Evolutionary conservation across 2,888 invertebrate species (phyloP), one percentile per base, ranked within the genome.

Genomic region (Dioctria rufipes): DNA sequence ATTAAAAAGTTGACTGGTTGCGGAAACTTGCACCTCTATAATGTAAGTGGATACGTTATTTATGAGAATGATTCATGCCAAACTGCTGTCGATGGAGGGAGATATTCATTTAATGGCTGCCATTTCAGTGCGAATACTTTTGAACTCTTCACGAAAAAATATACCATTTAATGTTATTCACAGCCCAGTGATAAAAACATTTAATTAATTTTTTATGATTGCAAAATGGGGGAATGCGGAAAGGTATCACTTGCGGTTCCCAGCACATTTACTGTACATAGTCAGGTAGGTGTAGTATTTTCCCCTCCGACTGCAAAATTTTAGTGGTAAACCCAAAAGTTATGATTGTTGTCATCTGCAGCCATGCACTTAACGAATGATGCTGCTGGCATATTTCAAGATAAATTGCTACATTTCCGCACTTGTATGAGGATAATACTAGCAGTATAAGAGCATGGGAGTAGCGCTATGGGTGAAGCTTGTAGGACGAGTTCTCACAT

Each of bases 381-480:
- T 80, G 82, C 71, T 80, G 82, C 65, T 82, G 81, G 82, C 82
- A 83, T 51, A 83, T 83, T 83, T 83, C 80, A 81, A 83, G 83
- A 83, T 83, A 83, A 83, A 83, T 83, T 83, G 83, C 80, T 71
- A 81, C 83, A 83, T 83, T 83, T 83, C 80, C 80, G 81, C 80
- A 81, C 79, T 81, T 73, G 78, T 54, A 80, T 60, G 46, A 77
- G 77, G 63, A 63, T 77, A 77, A 63, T 58, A 73, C 73, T 25
- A 25, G 25, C 25, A 25, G 25, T 40, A 73, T 25, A 73, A 60
- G 73, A 58, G 58, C 58, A 42, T 73, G 58, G 73, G 54, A 42
- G 51, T 37, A 69, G 37, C 51, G 37, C 49, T 46, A 11, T 9
- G 13, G 54, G 37, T 25, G 51, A 13, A 25, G 54, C 39, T n/a